phyloP scores from a whole-genome alignment of 2,113 vertebrate genomes.

The Tetraodon nigroviridis region DNA sequence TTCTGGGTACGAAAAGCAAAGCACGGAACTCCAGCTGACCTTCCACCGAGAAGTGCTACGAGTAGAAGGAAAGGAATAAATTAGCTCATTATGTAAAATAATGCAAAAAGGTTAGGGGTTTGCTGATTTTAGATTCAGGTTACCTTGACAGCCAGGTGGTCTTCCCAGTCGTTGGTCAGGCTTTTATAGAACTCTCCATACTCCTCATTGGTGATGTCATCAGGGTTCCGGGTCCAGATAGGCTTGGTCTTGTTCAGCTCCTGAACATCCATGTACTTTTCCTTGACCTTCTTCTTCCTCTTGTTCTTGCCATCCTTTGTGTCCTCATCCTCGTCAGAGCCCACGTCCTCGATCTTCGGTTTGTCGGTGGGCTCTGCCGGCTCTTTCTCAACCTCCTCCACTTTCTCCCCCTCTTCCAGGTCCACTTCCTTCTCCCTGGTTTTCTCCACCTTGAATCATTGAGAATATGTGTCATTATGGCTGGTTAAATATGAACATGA shows the following conservation, averaged over 20 bases:
- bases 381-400: conserved; percentile 68
- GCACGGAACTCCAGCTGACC: conserved; percentile 94
- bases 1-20: conserved; percentile 88
- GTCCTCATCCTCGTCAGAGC: conserved; percentile 76
- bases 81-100: neutral
- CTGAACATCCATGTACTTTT: conserved; percentile 79
- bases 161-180: conserved; percentile 84
- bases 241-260: conserved; percentile 83
- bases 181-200: conserved; percentile 98
- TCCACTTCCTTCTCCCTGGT: conserved; percentile 85
- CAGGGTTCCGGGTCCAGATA: conserved; percentile 94
- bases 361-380: conserved; percentile 68
- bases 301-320: conserved; percentile 74
- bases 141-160: conserved; percentile 80
- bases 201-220: conserved; percentile 94
- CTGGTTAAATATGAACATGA: neutral
- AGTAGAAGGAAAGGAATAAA: neutral
- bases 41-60: conserved; percentile 95
- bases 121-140: neutral
- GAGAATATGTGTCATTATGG: neutral
- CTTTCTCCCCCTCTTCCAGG: conserved; percentile 76
- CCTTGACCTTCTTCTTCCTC: conserved; percentile 82
- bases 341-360: conserved; percentile 79
- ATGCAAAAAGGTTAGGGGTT: neutral
- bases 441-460: conserved; percentile 83